Evolutionary conservation across 2,888 invertebrate genomes (phyloP), one percentile per base, ranked within the genome.

Genomic region (Drepanosiphum platanoidis): DNA sequence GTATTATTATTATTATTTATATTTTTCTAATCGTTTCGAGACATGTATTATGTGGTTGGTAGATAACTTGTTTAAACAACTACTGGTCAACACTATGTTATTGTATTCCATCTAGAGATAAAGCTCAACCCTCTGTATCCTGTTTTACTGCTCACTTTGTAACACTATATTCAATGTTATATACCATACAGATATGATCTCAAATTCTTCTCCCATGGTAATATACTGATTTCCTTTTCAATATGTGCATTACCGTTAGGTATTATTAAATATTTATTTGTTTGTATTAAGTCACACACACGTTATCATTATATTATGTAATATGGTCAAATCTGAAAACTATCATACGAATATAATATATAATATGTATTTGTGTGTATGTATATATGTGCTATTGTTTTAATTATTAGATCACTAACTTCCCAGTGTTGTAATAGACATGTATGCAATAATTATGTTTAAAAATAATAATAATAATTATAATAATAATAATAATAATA

Each of bases 191-290:
- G 81, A 81, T 71, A 71, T 81, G 81, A 81, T 81, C 81, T 81
- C 81, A 71, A 81, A 81, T 71, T 71, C 52, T 81, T 81, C 36
- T 39, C 58, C 39, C 22, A 5, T 64, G 39, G 30, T 71, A 70
- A 70, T 58, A 71, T 36, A 36, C 46, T 80, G 27, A 52, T 80
- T 80, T 70, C 27, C 34, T 70, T n/a, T 70, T 71, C 39, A 58
- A 81, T 13, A 71, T 30, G 22, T 81, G 36, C 39, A 81, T 71
- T 81, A 71, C 58, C 58, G 7, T 61, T 81, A 71, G 81, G 58
- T 81, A 81, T 71, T 81, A 81, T 71, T 71, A 81, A 81, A 81
- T 71, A 61, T 81, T 58, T 81, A 81, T 71, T 70, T 52, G n/a
- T 36, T 46, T 77, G 18, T 77, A 64, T 77, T 39, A 27, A 42